phyloP scores from a whole-genome alignment of 2,113 vertebrate genomes.

The Planiliza haematocheilus region DNA sequence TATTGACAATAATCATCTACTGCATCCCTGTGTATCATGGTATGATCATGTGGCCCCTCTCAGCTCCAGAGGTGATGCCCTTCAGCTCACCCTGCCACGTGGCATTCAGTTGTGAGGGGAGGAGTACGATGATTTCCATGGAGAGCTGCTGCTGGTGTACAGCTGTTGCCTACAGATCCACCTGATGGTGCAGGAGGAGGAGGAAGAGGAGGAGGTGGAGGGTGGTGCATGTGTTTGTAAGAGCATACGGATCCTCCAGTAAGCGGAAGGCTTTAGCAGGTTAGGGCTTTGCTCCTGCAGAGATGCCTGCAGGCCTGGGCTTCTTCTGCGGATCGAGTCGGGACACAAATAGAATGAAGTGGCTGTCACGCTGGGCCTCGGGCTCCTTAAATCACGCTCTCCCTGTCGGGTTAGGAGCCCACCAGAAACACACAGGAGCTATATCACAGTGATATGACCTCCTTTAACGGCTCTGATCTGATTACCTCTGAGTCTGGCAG shows the following conservation, averaged over 20 bases:
- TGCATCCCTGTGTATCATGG: no score
- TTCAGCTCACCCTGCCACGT: not conserved
- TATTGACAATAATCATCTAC: no score
- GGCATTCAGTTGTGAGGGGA: not conserved
- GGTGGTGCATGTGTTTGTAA: not conserved
- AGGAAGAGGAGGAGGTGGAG: no score
- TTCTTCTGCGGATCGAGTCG: slow-evolving; percentile 7
- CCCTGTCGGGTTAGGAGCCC: slow-evolving; percentile 10
- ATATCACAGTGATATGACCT: slow-evolving; percentile 2
- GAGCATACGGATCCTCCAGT: slow-evolving; percentile 3
- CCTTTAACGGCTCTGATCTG: not conserved
- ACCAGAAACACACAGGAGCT: not conserved
- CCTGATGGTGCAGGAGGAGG: not conserved
- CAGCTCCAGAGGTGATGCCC: not conserved
- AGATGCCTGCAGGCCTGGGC: slow-evolving; percentile 54
- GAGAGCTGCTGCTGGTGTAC: not conserved
- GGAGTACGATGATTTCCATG: not conserved
- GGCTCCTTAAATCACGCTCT: not conserved
- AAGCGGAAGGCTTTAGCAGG: slow-evolving; percentile 22
- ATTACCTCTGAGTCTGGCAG: not conserved
- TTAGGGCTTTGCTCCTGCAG: slow-evolving; percentile 15
- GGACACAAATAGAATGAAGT: slow-evolving; percentile 45
- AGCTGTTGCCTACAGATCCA: slow-evolving; percentile 10
- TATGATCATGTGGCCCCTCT: no score
- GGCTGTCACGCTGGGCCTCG: not conserved